Evolutionary conservation across 2,113 vertebrate genomes (phyloP), one percentile per base, ranked within the genome.

Genomic region (Oryzias javanicus): DNA sequence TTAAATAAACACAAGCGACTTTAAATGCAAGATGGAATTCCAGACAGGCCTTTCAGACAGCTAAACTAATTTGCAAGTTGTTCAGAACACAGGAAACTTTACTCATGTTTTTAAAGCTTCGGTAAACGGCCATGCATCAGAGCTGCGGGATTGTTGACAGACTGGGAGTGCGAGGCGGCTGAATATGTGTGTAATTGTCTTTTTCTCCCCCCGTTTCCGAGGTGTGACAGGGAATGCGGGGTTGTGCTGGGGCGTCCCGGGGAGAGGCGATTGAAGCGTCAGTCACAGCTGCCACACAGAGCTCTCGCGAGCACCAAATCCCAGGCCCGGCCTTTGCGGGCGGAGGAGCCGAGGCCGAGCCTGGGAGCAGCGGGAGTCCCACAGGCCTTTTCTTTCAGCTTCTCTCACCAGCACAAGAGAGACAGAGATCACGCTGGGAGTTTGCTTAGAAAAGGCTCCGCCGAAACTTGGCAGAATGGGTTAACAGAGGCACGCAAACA

Each of bases 281-380:
- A 90, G 78, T 91, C 89, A 90, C 90, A 91, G 88, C 90, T 92
- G 90, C 89, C 91, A 91, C 86, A 83, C 81, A 77, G 86, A 76
- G 85, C 79, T 80, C 74, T 75, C 72, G 76, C 67, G 55, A 22
- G 55, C 70, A 83, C 72, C 85, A 83, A 75, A 88, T 86, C 89
- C 87, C 87, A 89, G 79, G 80, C 75, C 81, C 65, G 60, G 82
- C 75, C 81, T 78, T 67, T 55, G 71, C 59, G 24, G 20, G 35
- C 42, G 48, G 16, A 49, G 40, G 35, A 20, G 59, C 40, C 41
- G 18, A 27, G 80, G 74, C 86, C 64, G 64, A 74, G 85, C 79
- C 67, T 76, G 72, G 79, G 81, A 88, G 72, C 89, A 81, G 86
- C 85, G 7, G 86, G 90, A 85, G 78, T 82, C 85, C 88, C 79